These are phyloP conservation scores for Ispidina lecontei DNA, from an alignment of 2,797 vertebrate genomes.

Conservation along the genomic window DNA sequence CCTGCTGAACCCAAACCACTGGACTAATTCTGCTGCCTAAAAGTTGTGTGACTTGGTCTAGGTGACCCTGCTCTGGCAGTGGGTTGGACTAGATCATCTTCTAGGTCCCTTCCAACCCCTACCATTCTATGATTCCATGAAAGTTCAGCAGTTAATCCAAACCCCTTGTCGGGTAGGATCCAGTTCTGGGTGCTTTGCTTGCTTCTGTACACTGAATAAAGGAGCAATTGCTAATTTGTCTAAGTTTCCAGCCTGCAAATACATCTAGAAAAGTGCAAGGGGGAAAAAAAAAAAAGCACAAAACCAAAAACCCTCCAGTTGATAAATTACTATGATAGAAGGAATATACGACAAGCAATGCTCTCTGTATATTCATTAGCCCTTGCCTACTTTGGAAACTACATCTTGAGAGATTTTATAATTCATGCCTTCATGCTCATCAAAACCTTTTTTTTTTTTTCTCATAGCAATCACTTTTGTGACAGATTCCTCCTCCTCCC, in stretches of 20 bases:
- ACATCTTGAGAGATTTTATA: slow-evolving; percentile 59
- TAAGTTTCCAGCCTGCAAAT: slow-evolving; percentile 20
- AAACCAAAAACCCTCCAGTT: background rate
- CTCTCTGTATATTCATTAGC: slow-evolving; percentile 61
- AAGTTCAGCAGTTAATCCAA: background rate
- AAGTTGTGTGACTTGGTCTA: background rate
- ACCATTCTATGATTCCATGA: too few species aligned
- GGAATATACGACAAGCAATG: slow-evolving; percentile 32
- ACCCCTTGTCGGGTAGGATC: background rate
- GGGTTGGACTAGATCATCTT: too few species aligned
- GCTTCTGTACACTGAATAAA: background rate
- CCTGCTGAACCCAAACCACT: background rate
- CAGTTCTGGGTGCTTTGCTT: background rate
- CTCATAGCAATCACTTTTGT: slow-evolving; percentile 56
- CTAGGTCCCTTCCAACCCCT: too few species aligned
- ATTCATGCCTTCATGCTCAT: slow-evolving; percentile 65
- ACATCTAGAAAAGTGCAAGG: background rate
- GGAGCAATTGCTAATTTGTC: background rate
- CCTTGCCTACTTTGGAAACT: slow-evolving; percentile 49
- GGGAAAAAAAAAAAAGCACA: background rate
- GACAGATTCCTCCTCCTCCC: slow-evolving; percentile 29
- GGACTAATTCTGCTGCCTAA: slow-evolving; percentile 1
- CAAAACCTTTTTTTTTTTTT: slow-evolving; percentile 44
- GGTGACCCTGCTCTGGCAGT: too few species aligned
- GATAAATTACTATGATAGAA: slow-evolving; percentile 62